A percentile compares a stretch with the other conserved stretches of the same genome.
Conservation (phyloP, 2,888 invertebrate genomes). For the Erannis defoliaria region DNA sequence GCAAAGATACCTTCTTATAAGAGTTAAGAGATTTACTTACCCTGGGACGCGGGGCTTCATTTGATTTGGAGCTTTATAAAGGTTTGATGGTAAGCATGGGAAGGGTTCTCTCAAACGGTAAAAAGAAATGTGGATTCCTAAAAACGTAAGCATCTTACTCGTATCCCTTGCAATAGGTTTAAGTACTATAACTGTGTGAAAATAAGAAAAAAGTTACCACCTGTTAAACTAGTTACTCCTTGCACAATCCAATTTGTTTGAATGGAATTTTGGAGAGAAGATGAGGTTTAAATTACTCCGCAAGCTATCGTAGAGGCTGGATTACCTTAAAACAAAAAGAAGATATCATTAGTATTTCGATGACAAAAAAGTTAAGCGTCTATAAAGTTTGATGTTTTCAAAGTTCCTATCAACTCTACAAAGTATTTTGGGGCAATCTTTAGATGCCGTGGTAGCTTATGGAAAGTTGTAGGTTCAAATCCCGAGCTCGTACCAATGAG, state of each 20-base stretch:
- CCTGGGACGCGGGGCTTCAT: slow-evolving; percentile 52
- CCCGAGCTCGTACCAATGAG: too few relatives aligned
- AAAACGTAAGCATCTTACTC: slow-evolving; percentile 9
- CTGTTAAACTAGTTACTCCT: not conserved
- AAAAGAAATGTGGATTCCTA: slow-evolving; percentile 1
- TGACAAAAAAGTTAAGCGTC: not conserved
- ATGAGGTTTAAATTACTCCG: slow-evolving; percentile 5
- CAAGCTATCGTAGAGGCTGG: not conserved
- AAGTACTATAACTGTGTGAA: slow-evolving; percentile 4
- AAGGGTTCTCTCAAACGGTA: slow-evolving; percentile 16
- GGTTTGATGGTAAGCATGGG: slow-evolving; percentile 16
- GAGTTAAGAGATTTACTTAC: slow-evolving; percentile 64
- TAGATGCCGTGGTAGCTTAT: too few relatives aligned
- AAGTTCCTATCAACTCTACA: not conserved
- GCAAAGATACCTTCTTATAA: slow-evolving; percentile 56
- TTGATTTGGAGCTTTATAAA: slow-evolving; percentile 51
- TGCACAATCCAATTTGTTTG: not conserved
- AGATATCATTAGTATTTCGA: not conserved
- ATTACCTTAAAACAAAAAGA: slow-evolving; percentile 12
- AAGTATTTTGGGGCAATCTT: not conserved
- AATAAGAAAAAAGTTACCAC: not conserved
- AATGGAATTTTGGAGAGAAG: not conserved
- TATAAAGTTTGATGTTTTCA: too few relatives aligned
- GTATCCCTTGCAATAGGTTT: not conserved
- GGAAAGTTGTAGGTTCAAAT: too few relatives aligned